Evolutionary conservation across 2,888 invertebrate genomes (phyloP), one percentile per base, ranked within the genome.

Genomic region (Cerastis rubricosa): DNA sequence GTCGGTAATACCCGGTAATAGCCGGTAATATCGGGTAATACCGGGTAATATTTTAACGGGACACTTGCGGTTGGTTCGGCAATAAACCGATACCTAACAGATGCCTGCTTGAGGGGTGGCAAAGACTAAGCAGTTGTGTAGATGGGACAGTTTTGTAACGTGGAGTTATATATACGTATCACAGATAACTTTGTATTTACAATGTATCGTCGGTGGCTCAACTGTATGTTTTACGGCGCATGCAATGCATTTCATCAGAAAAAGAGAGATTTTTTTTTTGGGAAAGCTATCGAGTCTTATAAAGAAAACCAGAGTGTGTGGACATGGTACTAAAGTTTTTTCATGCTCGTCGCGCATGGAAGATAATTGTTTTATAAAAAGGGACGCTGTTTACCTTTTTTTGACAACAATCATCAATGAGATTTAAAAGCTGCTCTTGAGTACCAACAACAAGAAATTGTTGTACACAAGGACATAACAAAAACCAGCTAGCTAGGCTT

Each of bases 31-130:
- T 94, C 90, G 85, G 87, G 92, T 93, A 92, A 94, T 94, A 90
- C 89, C 90, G 82, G 91, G 93, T 92, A 91, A 95, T 96, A 96
- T 95, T 95, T 95, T 94, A 95, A 91, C 92, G 90, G 89, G 90
- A 91, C 94, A 94, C 94, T 94, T 92, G 92, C 90, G 91, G 89
- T 90, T 89, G 89, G 90, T 87, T 91, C 90, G 92, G 92, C 92
- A 92, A 94, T 95, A 95, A 94, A 94, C 94, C 93, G 93, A 95
- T 94, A 94, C 93, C 94, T 94, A 92, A 91, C 93, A 94, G 94
- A 95, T 93, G 87, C 63, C 45, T 88, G 94, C 92, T 93, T 93
- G 91, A 92, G 92, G 90, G 87, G 82, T 74, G 88, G 43, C 90
- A 90, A 66, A 93, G 93, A 93, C 51, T 90, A 90, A 47, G 14